These are phyloP conservation scores for Gerosis bhagava DNA, from an alignment of 2,888 invertebrate genomes.

Conservation along the genomic window DNA sequence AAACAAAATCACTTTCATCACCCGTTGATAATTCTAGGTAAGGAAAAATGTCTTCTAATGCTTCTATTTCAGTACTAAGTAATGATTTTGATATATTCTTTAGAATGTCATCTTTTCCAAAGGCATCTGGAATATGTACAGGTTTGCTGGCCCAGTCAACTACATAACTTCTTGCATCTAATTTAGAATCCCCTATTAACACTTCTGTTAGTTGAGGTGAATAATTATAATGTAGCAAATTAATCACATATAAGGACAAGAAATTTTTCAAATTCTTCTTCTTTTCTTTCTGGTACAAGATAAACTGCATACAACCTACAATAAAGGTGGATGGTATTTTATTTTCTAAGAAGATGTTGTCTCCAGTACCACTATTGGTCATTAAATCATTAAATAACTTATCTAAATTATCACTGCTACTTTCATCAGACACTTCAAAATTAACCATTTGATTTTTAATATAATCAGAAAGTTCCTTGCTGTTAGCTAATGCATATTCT, in stretches of 20 bases:
- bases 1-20: slow-evolving; percentile 43
- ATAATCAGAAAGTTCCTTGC: slow-evolving; percentile 52
- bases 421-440: slow-evolving; percentile 61
- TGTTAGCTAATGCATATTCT: slow-evolving; percentile 61
- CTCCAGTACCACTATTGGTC: slow-evolving; percentile 55
- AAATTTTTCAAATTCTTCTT: slow-evolving; percentile 65
- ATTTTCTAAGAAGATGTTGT: slow-evolving; percentile 60
- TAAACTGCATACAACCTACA: slow-evolving; percentile 65
- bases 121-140: slow-evolving; percentile 51
- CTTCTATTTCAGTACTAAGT: slow-evolving; percentile 52
- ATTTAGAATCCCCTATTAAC: slow-evolving; percentile 71
- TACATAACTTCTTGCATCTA: slow-evolving; percentile 74
- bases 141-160: slow-evolving; percentile 70
- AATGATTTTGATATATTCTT: slow-evolving; percentile 66
- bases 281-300: slow-evolving; percentile 54
- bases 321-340: slow-evolving; percentile 69
- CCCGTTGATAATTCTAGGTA: slow-evolving; percentile 43
- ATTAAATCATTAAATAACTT: slow-evolving; percentile 65
- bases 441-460: slow-evolving; percentile 60
- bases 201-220: slow-evolving; percentile 73
- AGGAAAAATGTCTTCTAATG: slow-evolving; percentile 54
- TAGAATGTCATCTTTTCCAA: slow-evolving; percentile 53
- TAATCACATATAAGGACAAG: slow-evolving; percentile 66
- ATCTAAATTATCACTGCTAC: slow-evolving; percentile 51
- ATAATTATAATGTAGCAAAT: slow-evolving; percentile 84